Base-by-base conservation (phyloP, 2,797 vertebrate genomes). In the Paramormyrops hopkinsi region DNA sequence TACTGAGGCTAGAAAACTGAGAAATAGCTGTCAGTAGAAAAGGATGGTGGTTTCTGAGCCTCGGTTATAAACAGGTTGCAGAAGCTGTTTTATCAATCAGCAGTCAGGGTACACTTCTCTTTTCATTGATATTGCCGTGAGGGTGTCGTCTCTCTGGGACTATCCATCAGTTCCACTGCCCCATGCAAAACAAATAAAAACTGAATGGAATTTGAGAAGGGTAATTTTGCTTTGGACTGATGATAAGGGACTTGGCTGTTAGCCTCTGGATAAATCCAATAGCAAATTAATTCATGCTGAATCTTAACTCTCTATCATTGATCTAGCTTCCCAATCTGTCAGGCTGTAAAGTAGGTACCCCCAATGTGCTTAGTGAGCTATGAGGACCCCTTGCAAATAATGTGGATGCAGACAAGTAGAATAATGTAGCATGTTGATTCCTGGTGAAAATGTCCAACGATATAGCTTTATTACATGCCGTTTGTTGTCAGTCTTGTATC, bases 281-380 rank as follows among this genome's bases (percentile, higher is more conserved):
- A 17, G 33, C 69, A 73, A 73, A 73, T 73, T 73, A 73, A 73
- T 73, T 73, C 69, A 73, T 73, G 69, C 69, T 73, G 69, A 73
- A 73, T 73, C 69, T 37, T 73, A 73, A 73, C 69, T 73, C 65
- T 37, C 33, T 73, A 37, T 14, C 69, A 73, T 73, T 73, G 69
- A 73, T 73, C 69, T 37, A 37, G 69, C 65, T 37, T 73, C 65
- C 33, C 69, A 73, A 73, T 73, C 69, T 73, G 69, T 73, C 69
- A 73, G 7, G 12, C 33, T 73, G 69, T 73, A 73, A 33, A 37
- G 33, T 73, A 37, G 4, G 69, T 37, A 2, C 29, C 29, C 69
- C 4, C 2, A 69, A 37, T 73, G 33, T 73, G 69, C 69, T 37
- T 73, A 73, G 29, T 37, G 69, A 37, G 14, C 69, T 73, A 37